Percentiles rank a stretch among this genome's conserved stretches.
Evolutionary conservation across 2,888 invertebrate genomes (phyloP).

Genomic region (Caenorhabditis angaria): DNA sequence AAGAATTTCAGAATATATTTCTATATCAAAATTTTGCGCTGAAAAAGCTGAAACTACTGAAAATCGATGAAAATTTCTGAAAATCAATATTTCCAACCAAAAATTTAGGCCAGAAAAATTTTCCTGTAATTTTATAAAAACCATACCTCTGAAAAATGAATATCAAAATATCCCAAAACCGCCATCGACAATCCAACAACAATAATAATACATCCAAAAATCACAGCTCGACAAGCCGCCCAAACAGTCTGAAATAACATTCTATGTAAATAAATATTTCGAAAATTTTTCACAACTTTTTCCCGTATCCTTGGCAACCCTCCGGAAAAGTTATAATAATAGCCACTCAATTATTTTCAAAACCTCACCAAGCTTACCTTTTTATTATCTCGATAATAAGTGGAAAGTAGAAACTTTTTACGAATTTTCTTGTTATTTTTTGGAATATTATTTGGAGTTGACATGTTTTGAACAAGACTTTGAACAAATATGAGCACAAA

Average conservation of each 20-base stretch:
- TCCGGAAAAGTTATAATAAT: no score
- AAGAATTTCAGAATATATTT: no score
- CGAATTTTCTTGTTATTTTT: not conserved
- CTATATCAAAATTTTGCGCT: no score
- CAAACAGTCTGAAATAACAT: slow-evolving; percentile 77
- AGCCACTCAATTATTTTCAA: not conserved
- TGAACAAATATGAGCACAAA: no score
- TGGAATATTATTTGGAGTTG: not conserved
- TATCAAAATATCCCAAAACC: slow-evolving; percentile 79
- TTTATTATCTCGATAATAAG: not conserved
- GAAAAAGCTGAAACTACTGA: no score
- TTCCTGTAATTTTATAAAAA: no score
- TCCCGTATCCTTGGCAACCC: no score
- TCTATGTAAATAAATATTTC: not conserved
- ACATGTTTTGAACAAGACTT: no score
- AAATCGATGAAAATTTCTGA: no score
- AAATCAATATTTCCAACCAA: no score
- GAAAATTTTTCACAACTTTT: no score
- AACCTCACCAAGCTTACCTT: not conserved
- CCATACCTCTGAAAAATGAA: slow-evolving; percentile 59
- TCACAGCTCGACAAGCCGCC: slow-evolving; percentile 91
- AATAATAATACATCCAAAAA: slow-evolving; percentile 87
- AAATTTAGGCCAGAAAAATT: no score
- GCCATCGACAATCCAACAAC: slow-evolving; percentile 90
- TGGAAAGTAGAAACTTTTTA: not conserved